These are phyloP conservation scores for pig (Sus scrofa) DNA, from an alignment of 2,113 vertebrate species.

Conservation along the genomic window T2T-Sscrofa CM000813.6:96619001-96619500, in stretches of 20 bases:
- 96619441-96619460: background rate
- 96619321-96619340: background rate
- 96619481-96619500: background rate
- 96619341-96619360: slow-evolving; percentile 4
- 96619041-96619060: background rate
- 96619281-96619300: background rate
- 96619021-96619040: slow-evolving; percentile 6
- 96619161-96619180: slow-evolving; percentile 40
- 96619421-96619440: background rate
- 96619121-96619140: background rate
- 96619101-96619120: slow-evolving; percentile 18
- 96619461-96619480: background rate
- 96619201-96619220: slow-evolving; percentile 32
- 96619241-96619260: background rate
- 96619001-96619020: slow-evolving; percentile 9
- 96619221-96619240: background rate
- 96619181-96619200: background rate
- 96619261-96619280: background rate
- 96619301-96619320: background rate
- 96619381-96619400: background rate
- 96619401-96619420: background rate
- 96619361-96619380: background rate
- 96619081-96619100: slow-evolving; percentile 40
- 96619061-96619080: slow-evolving; percentile 39
- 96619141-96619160: slow-evolving; percentile 29